These are phyloP conservation scores for Darevskia mixta DNA, from an alignment of 2,797 vertebrate genomes.

Conservation along the genomic window DNA sequence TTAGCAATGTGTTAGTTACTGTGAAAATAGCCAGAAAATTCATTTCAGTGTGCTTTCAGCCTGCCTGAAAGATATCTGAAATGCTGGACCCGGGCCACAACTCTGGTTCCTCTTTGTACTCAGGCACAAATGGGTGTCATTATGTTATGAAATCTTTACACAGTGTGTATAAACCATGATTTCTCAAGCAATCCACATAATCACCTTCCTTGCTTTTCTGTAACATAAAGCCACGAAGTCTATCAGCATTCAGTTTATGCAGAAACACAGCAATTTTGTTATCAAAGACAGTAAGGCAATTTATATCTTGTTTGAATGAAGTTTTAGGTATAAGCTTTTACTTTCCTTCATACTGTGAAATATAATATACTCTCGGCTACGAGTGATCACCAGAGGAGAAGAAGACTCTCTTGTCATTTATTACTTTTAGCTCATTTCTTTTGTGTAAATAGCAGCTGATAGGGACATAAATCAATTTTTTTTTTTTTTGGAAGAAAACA, in stretches of 20 bases:
- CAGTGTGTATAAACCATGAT: not conserved
- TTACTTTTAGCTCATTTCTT: constrained; percentile 25
- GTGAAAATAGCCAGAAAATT: not conserved
- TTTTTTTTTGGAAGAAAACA: constrained; percentile 40
- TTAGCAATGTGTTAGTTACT: not conserved
- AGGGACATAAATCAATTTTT: constrained; percentile 11
- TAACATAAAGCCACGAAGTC: not conserved
- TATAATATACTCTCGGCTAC: not conserved
- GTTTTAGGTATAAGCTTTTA: not conserved
- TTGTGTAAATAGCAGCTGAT: constrained; percentile 3
- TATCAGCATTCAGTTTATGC: constrained; percentile 9
- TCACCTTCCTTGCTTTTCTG: not conserved
- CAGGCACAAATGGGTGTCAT: not conserved
- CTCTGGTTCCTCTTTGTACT: not conserved
- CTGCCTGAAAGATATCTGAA: not conserved
- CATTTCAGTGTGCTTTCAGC: not conserved
- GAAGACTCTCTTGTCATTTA: not conserved
- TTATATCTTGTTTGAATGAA: not conserved
- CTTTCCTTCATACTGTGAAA: not conserved
- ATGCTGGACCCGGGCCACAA: not conserved
- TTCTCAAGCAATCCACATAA: not conserved
- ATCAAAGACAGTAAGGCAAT: not conserved
- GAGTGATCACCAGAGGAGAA: too few species aligned
- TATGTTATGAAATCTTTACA: not conserved
- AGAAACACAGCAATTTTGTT: constrained; percentile 13